phyloP scores from a whole-genome alignment of 2,888 invertebrate species.

The Leptogaster cylindrica region DNA sequence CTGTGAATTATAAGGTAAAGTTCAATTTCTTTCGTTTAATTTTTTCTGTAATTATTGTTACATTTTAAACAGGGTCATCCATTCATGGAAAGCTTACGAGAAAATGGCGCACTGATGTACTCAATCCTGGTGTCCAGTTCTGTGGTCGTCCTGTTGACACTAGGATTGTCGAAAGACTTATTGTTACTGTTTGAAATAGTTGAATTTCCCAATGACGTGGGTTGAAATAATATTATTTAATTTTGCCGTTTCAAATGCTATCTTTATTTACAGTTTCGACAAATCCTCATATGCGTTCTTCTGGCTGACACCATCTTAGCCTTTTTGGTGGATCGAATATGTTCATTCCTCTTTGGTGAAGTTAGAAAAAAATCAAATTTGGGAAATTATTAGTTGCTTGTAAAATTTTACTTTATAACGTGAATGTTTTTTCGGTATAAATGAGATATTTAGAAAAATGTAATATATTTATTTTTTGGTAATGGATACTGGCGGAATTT shows the following conservation, averaged over 20 bases:
- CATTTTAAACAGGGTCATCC: constrained; percentile 87
- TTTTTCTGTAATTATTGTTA: constrained; percentile 42
- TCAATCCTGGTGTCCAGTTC: constrained; percentile 84
- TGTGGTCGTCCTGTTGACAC: constrained; percentile 82
- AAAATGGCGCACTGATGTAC: constrained; percentile 91
- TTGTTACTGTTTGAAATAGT: constrained; percentile 93
- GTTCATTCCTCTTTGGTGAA: constrained; percentile 86
- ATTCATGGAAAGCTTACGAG: constrained; percentile 94
- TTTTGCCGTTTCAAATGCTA: not conserved
- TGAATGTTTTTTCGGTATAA: too few species aligned
- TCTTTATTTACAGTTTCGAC: constrained; percentile 79
- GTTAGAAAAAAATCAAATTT: constrained; percentile 65
- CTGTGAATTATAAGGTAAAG: constrained; percentile 94
- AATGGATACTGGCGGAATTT: constrained; percentile 20
- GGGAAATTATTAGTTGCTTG: constrained; percentile 12
- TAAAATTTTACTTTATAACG: too few species aligned
- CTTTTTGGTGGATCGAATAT: constrained; percentile 82
- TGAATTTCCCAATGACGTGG: constrained; percentile 88
- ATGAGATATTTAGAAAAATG: constrained; percentile 17
- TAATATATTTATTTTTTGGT: constrained; percentile 38
- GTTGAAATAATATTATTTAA: constrained; percentile 54
- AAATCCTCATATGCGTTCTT: constrained; percentile 81
- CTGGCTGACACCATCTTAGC: constrained; percentile 86
- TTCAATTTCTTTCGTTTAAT: constrained; percentile 45
- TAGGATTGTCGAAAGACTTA: constrained; percentile 84